Evolutionary conservation across 2,113 vertebrate species (phyloP).

Genomic region (Speoplatyrhinus poulsoni): DNA sequence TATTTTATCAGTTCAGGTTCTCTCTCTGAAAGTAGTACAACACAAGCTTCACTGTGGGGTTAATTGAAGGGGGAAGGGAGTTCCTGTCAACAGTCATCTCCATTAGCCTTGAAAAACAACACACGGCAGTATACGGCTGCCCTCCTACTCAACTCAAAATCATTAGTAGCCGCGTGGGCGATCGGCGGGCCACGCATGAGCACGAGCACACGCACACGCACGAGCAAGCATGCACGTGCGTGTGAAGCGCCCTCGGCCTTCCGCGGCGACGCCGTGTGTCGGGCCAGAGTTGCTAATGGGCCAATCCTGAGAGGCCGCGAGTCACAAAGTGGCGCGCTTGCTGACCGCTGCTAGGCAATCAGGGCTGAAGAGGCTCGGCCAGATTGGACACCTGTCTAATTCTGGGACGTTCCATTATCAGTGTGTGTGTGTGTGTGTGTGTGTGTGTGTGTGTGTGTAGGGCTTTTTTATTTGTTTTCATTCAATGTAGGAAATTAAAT

Average conservation of each 20-base stretch:
- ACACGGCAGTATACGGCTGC: constrained; percentile 1
- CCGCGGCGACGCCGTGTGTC: not conserved
- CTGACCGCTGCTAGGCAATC: constrained; percentile 65
- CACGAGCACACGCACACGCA: no score
- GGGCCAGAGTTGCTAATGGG: constrained; percentile 15
- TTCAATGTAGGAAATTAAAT: no score
- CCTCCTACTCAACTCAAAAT: constrained; percentile 10
- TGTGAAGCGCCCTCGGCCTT: constrained; percentile 33
- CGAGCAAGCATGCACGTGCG: not conserved
- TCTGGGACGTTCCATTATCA: constrained; percentile 25
- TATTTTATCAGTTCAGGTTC: no score
- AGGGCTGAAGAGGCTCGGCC: constrained; percentile 14
- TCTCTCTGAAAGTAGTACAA: no score
- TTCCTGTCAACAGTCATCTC: not conserved
- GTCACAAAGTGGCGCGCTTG: constrained; percentile 64
- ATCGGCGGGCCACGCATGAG: not conserved
- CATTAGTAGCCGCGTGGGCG: constrained; percentile 18
- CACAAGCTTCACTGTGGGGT: no score
- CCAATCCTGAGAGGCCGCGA: constrained; percentile 50
- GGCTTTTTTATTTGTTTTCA: no score
- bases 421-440: no score
- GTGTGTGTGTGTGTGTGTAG: no score
- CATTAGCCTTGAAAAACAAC: not conserved
- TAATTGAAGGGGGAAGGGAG: no score
- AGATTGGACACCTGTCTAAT: constrained; percentile 24